Evolutionary conservation across 2,888 invertebrate genomes (phyloP).

Genomic region (Zygogramma bicolorata): DNA sequence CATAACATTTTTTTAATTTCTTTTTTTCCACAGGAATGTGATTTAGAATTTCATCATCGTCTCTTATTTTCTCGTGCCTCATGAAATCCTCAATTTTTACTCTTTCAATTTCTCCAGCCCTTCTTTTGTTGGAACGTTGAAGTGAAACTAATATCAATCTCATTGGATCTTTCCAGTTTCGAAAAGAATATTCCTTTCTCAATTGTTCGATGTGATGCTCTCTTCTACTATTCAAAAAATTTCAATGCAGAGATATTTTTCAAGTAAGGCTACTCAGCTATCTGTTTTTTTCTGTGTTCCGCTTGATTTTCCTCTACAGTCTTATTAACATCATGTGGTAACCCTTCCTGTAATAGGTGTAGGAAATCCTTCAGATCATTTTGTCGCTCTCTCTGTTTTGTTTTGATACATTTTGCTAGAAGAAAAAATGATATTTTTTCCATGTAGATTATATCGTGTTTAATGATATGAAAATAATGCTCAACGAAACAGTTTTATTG

Average conservation of each 20-base stretch:
- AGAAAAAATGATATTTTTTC: constrained; percentile 9
- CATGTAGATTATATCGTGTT: too few relatives aligned
- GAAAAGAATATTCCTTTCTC: neutral
- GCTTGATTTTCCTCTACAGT: constrained; percentile 22
- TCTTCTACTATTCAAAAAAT: constrained; percentile 10
- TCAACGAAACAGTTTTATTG: too few relatives aligned
- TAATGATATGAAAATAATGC: too few relatives aligned
- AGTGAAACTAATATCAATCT: constrained; percentile 33
- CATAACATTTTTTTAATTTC: neutral
- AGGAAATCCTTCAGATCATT: constrained; percentile 15
- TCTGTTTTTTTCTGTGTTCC: constrained; percentile 12
- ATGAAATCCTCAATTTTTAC: constrained; percentile 28
- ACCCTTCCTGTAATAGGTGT: constrained; percentile 10
- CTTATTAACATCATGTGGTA: constrained; percentile 9
- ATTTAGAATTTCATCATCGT: neutral
- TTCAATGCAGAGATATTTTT: neutral
- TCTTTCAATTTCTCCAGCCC: constrained; percentile 39
- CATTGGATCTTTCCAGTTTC: constrained; percentile 26
- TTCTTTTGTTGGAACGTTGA: constrained; percentile 38
- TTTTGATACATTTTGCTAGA: constrained; percentile 12
- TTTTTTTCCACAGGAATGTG: neutral
- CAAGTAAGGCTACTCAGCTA: neutral
- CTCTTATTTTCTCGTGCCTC: neutral
- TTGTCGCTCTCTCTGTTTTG: neutral
- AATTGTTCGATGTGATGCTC: neutral